Conservation (phyloP, 1,140 invertebrate genomes). For the Papilio dardanus region DNA sequence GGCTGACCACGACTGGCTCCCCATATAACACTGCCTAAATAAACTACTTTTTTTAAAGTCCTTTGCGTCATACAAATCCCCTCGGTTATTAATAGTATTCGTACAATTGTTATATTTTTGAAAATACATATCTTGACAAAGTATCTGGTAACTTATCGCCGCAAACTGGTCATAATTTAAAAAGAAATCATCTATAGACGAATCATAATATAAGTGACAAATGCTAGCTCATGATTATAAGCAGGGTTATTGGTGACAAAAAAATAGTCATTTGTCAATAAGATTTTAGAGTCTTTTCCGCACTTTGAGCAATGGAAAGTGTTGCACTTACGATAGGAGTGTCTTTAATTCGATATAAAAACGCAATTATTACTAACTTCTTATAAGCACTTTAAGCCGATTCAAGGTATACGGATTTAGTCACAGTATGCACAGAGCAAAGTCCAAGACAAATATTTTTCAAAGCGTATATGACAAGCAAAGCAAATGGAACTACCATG, state of each 20-base stretch:
- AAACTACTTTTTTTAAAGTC: neutral
- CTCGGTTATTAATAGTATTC: neutral
- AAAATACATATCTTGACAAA: neutral
- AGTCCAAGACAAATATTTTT: constrained; percentile 62
- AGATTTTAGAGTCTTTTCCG: neutral
- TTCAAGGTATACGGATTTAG: constrained; percentile 44
- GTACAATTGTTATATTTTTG: neutral
- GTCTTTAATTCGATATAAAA: neutral
- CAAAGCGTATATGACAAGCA: constrained; percentile 4
- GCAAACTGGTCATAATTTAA: neutral
- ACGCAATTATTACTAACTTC: neutral
- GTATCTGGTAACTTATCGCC: neutral
- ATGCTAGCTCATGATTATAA: neutral
- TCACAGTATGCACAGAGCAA: constrained; percentile 51
- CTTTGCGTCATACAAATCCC: constrained; percentile 1
- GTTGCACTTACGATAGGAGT: neutral
- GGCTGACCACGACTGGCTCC: constrained; percentile 50
- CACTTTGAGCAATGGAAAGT: neutral
- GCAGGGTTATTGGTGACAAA: neutral
- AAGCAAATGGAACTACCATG: constrained; percentile 57
- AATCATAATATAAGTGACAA: neutral
- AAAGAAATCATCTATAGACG: neutral
- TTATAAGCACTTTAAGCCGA: constrained; percentile 35
- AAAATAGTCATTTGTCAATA: neutral
- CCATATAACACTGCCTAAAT: constrained; percentile 17